Base-by-base conservation (phyloP, 2,888 invertebrate genomes). In the Caenorhabditis sp. region DNA sequence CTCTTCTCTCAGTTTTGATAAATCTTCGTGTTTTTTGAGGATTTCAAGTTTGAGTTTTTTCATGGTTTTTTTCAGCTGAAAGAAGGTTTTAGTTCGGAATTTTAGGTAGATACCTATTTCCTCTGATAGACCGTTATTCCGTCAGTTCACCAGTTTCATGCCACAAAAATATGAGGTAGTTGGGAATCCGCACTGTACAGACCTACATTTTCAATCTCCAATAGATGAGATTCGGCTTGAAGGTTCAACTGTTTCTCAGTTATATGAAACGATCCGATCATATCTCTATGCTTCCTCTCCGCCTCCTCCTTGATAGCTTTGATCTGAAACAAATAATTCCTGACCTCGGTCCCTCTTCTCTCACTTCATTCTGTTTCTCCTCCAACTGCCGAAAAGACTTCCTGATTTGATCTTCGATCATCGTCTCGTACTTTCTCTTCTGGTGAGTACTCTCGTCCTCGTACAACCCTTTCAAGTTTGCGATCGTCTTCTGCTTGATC, bases 361-460 rank as follows among this genome's bases (percentile, higher is more conserved):
- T 6, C 7, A 86, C 84, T 56, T 81, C 84, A 38, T 61, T 64
- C 8, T 82, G 51, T 38, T 85, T 80, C 35, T 85, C 83, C 26
- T 86, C 81, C 58, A 83, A 41, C 63, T 83, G 72, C 28, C 80
- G 70, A 19, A 86, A 61, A 26, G 75, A 82, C 49, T 85, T 86
- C 56, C 64, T 74, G 44, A 85, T 86, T 51, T 85, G 85, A 51
- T 85, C 86, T 58, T 85, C 81, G 61, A 85, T 75, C 80, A 83
- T 82, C 19, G 61, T 74, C 63, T 86, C 86, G 38, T 80, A 85
- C 68, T 79, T 83, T 19, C 51, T 74, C 44, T 82, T 74, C 51
- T 84, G 85, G 2, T 73, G 70, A 5, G 31, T 28, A 54, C 58
- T 83, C 44, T 88, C 88, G 19, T 85, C 80, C 24, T 82, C 77